Evolutionary conservation across 2,888 invertebrate genomes (phyloP), one percentile per base, ranked within the genome.

Genomic region (Pandemis heparana): DNA sequence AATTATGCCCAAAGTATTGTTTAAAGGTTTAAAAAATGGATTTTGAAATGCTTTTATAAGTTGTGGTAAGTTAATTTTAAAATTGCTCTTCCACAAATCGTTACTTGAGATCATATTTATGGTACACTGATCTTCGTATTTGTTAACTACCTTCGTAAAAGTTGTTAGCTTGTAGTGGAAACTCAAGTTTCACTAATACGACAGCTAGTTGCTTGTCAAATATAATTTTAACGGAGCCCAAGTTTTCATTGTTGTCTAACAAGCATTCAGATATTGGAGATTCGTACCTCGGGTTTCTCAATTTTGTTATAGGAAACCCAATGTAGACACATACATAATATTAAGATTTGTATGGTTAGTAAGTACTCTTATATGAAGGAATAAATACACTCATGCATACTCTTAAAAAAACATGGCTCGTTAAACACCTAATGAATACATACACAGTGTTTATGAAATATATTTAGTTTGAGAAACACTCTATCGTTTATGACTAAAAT

Each of bases 181-280:
- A 23, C 56, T 56, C 12, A 56, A 23, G 12, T 56, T 56, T 56
- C 5, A 23, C 23, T 18, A 18, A 53, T 18, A 18, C 18, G 9
- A 2, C 56, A 56, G 12, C 56, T 23, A 56, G 5, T 53, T 53
- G 53, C 23, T 56, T 5, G 56, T 56, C 23, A 56, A 56, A 56
- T n/a, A 53, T 56, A 23, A 56, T 23, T 56, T 56, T 23, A 12
- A 23, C 56, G 18, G 53, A 53, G 53, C 53, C 53, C 23, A 56
- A 56, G 56, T 56, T 23, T 56, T 12, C 43, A 46, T 63, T 46
- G 63, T 46, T 46, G 43, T 63, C 14, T 14, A 46, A 63, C 63
- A 32, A 46, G 63, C 63, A 32, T 60, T n/a, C 60, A 18, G 41
- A 18, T 63, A 63, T 63, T 46, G 46, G 46, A 63, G 23, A 46